Conservation (phyloP, 2,888 invertebrate species). For the Caenorhabditis auriculariae region DNA sequence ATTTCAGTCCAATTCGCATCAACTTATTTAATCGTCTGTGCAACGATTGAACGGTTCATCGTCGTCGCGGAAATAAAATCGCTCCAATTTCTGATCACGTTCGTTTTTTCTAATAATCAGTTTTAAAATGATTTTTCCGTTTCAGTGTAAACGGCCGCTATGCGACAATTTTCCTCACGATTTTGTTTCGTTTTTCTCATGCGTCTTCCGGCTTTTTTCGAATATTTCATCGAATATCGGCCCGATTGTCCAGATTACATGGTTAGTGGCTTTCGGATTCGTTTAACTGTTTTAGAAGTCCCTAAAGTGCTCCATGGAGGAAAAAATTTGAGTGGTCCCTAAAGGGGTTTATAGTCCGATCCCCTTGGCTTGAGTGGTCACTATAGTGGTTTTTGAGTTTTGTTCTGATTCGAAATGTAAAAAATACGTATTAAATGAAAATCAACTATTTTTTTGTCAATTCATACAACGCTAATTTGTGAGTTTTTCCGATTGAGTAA, state of each 20-base stretch:
- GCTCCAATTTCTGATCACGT: slow-evolving; percentile 46
- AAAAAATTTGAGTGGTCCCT: too few species aligned
- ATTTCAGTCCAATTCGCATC: slow-evolving; percentile 58
- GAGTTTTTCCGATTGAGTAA: too few species aligned
- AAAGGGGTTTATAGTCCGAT: too few species aligned
- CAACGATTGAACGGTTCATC: slow-evolving; percentile 54
- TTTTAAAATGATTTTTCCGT: slow-evolving; percentile 3
- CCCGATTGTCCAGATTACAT: slow-evolving; percentile 44
- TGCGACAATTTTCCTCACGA: slow-evolving; percentile 24
- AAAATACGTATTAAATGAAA: too few species aligned
- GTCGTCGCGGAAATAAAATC: slow-evolving; percentile 47
- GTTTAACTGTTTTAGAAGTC: too few species aligned
- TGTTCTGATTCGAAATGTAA: too few species aligned
- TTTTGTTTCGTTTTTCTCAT: slow-evolving; percentile 34
- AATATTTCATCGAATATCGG: slow-evolving; percentile 46
- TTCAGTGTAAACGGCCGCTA: slow-evolving; percentile 43
- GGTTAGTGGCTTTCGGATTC: slow-evolving; percentile 15
- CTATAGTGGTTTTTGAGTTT: too few species aligned
- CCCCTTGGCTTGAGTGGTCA: too few species aligned
- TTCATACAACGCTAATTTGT: too few species aligned
- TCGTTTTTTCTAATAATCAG: slow-evolving; percentile 1
- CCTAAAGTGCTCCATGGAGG: too few species aligned
- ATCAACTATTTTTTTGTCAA: too few species aligned
- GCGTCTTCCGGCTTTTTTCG: slow-evolving; percentile 51
- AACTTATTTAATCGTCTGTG: slow-evolving; percentile 55